Evolutionary conservation across 2,797 vertebrate species (phyloP).

Genomic region (Meriones psammophilus): DNA sequence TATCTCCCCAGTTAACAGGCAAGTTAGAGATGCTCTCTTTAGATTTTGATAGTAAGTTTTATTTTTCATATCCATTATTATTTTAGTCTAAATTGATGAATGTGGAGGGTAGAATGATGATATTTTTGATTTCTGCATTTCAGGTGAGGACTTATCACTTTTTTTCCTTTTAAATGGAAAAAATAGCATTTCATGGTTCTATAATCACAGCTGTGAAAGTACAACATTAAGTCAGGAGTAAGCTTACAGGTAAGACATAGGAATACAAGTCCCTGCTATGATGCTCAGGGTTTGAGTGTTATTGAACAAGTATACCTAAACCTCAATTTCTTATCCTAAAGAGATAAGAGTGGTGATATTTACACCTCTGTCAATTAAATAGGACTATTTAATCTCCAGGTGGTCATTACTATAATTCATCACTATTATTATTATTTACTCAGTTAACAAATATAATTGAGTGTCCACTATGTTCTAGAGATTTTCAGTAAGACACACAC

Average conservation of each 20-base stretch:
- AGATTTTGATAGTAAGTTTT: neutral
- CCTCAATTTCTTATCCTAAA: constrained; percentile 32
- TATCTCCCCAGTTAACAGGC: neutral
- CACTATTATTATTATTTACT: neutral
- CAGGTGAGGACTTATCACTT: neutral
- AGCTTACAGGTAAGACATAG: neutral
- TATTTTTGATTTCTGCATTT: constrained; percentile 55
- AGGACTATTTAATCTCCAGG: neutral
- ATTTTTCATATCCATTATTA: constrained; percentile 32
- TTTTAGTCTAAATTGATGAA: constrained; percentile 31
- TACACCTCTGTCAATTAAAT: neutral
- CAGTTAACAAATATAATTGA: constrained; percentile 38
- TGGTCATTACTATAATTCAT: neutral
- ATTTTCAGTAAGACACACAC: neutral
- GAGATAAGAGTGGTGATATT: neutral
- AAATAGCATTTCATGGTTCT: constrained; percentile 16
- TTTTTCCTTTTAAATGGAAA: constrained; percentile 12
- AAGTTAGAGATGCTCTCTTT: neutral
- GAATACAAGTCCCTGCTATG: neutral
- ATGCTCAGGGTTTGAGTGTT: neutral
- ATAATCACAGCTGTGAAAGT: neutral
- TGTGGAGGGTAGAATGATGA: neutral
- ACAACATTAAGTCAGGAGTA: neutral
- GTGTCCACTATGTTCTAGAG: neutral
- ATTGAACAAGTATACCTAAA: neutral